Conservation (phyloP, 2,113 vertebrate genomes). For the Thinocorus orbignyianus region DNA sequence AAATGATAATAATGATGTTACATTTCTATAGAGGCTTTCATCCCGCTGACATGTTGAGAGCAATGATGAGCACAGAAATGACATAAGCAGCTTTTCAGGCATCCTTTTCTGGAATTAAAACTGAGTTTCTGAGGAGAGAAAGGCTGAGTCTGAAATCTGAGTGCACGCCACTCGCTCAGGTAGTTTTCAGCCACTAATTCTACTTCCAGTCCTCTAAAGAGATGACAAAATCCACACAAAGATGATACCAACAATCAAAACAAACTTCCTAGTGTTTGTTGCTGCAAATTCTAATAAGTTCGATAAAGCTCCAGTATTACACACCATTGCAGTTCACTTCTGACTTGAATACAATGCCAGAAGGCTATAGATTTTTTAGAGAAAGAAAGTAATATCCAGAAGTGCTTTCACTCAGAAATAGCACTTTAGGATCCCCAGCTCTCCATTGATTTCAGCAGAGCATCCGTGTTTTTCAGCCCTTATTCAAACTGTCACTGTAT, state of each 20-base stretch:
- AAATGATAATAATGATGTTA: conserved; percentile 39
- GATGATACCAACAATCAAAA: background rate
- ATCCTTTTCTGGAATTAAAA: background rate
- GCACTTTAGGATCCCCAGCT: background rate
- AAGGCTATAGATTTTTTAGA: background rate
- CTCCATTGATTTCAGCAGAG: background rate
- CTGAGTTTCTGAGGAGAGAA: background rate
- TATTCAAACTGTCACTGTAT: background rate
- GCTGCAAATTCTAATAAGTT: too few species aligned
- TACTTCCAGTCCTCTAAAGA: background rate
- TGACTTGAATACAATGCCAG: background rate
- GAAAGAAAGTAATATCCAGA: background rate
- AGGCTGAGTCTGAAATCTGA: background rate
- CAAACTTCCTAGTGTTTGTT: background rate
- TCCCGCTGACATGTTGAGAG: conserved; percentile 38
- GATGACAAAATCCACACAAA: background rate
- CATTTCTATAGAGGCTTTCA: conserved; percentile 38
- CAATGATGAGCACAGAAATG: conserved; percentile 38
- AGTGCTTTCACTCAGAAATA: background rate
- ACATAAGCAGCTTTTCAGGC: conserved; percentile 24
- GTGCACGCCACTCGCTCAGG: background rate
- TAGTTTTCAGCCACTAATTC: background rate
- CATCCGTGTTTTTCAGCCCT: background rate
- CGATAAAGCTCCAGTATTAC: rapidly evolving
- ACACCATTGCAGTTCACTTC: background rate